Conservation (phyloP, 1,140 invertebrate genomes). For the Portunus trituberculatus region DNA sequence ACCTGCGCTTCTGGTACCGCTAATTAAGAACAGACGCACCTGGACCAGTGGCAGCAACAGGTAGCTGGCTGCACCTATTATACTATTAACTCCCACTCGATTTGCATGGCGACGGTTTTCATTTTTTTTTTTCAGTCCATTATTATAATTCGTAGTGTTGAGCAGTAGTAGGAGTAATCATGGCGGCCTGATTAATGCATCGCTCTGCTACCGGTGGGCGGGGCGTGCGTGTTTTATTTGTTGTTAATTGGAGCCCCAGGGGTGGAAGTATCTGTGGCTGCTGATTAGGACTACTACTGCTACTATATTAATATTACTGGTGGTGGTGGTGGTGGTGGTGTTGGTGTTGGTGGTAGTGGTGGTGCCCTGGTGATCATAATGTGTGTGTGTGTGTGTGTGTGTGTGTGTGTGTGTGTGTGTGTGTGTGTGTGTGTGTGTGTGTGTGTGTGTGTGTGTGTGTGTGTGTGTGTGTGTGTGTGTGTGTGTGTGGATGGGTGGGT, state of each 20-base stretch:
- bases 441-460: too few relatives aligned
- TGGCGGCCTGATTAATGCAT: not conserved
- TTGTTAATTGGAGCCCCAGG: not conserved
- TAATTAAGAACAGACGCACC: not conserved
- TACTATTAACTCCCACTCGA: not conserved
- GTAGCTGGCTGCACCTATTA: not conserved
- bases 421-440: not conserved
- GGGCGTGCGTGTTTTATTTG: not conserved
- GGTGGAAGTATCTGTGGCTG: not conserved
- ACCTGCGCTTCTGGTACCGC: not conserved
- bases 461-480: too few relatives aligned
- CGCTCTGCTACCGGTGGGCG: not conserved
- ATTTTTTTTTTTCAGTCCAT: not conserved
- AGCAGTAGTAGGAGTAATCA: not conserved
- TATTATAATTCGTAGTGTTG: not conserved
- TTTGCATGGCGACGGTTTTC: not conserved
- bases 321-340: too few relatives aligned
- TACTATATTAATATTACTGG: not conserved
- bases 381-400: slow-evolving; percentile 38
- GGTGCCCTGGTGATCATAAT: not conserved
- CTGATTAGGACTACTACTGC: not conserved
- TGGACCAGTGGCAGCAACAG: not conserved
- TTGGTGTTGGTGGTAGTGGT: too few relatives aligned
- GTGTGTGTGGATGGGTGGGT: too few relatives aligned
- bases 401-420: not conserved